These are phyloP conservation scores for Drosophila ochracea DNA, from an alignment of 2,888 invertebrate genomes.

Conservation along the genomic window DNA sequence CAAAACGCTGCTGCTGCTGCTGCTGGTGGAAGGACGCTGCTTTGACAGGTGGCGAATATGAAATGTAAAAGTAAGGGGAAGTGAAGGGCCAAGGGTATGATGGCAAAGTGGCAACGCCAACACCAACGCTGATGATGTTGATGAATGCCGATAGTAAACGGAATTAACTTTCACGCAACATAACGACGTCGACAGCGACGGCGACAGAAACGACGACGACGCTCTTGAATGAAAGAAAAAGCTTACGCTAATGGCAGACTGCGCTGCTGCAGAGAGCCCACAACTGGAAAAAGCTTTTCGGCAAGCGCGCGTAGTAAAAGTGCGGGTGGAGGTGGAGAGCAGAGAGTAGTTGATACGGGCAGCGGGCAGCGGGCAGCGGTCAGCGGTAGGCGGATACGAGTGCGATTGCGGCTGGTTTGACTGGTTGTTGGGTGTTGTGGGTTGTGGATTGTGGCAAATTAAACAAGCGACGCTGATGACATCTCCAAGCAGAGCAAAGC, in stretches of 20 bases:
- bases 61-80: neutral
- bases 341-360: conserved; percentile 3
- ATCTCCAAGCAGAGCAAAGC: conserved; percentile 28
- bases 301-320: conserved; percentile 77
- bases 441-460: conserved; percentile 17
- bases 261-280: conserved; percentile 66
- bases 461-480: conserved; percentile 57
- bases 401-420: conserved; percentile 54
- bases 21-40: conserved; percentile 23
- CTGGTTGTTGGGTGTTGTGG: conserved; percentile 23
- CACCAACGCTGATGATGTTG: conserved; percentile 71
- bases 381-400: conserved; percentile 11
- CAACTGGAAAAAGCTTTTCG: conserved; percentile 73
- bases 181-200: conserved; percentile 48
- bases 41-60: conserved; percentile 12
- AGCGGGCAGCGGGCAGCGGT: conserved; percentile 3
- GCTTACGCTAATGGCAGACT: conserved; percentile 69
- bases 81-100: conserved; percentile 4
- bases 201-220: conserved; percentile 23
- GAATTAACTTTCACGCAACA: conserved; percentile 80
- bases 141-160: conserved; percentile 80
- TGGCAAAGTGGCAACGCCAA: conserved; percentile 62
- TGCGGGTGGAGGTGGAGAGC: conserved; percentile 42
- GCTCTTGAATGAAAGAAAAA: conserved; percentile 78
- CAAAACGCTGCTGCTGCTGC: conserved; percentile 28